A percentile compares a stretch with the other conserved stretches of the same genome.
Evolutionary conservation across 2,113 vertebrate species (phyloP).

Genomic region (Carassius gibelio): DNA sequence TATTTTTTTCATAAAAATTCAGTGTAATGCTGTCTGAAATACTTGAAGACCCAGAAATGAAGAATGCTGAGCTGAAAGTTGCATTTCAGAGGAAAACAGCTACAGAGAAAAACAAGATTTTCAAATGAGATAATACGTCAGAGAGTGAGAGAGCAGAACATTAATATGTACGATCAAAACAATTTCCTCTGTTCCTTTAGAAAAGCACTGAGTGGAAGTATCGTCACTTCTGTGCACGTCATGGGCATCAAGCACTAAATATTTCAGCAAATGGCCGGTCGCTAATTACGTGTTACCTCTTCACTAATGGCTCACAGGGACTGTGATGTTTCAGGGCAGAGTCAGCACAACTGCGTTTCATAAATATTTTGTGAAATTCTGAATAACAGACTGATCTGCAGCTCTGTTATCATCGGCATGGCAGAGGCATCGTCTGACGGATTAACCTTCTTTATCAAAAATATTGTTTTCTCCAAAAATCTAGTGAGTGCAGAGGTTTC

Average conservation of each 20-base stretch:
- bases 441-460: neutral
- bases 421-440: conserved; percentile 5
- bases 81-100: conserved; percentile 11
- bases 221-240: neutral
- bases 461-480: conserved; percentile 5
- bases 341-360: conserved; percentile 22
- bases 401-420: neutral
- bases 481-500: neutral
- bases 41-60: neutral
- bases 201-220: conserved; percentile 12
- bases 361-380: conserved; percentile 28
- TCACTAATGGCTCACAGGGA: conserved; percentile 32
- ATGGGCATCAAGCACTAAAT: conserved; percentile 26
- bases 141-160: neutral
- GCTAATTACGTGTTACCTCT: conserved; percentile 28
- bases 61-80: conserved; percentile 22
- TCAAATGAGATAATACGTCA: conserved; percentile 21
- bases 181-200: conserved; percentile 18
- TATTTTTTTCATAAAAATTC: neutral
- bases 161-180: conserved; percentile 3
- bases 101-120: neutral
- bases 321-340: conserved; percentile 27
- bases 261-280: conserved; percentile 32
- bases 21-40: neutral
- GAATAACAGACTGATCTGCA: conserved; percentile 16